Conservation (phyloP, 2,113 vertebrate species). For the Chlorocebus sabaeus region DNA sequence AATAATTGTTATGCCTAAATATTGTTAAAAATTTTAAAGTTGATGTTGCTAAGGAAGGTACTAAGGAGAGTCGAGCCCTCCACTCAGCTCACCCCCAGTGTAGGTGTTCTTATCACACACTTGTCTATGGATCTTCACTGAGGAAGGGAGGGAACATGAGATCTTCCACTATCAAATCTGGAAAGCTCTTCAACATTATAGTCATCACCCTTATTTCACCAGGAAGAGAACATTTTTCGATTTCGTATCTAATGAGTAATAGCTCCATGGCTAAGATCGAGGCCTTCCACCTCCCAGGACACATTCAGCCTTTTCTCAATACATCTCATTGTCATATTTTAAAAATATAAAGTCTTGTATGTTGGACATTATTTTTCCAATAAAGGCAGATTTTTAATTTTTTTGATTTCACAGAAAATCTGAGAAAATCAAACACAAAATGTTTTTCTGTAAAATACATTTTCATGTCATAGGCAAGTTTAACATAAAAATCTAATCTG, state of each 20-base stretch:
- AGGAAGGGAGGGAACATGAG: background rate
- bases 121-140: background rate
- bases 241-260: background rate
- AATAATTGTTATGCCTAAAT: constrained; percentile 7
- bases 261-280: background rate
- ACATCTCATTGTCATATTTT: background rate
- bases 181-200: background rate
- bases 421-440: background rate
- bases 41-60: constrained; percentile 34
- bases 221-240: background rate
- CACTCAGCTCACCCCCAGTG: background rate
- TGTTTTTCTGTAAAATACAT: background rate
- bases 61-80: background rate
- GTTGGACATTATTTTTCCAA: background rate
- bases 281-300: background rate
- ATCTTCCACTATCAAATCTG: background rate
- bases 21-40: background rate
- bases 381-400: background rate
- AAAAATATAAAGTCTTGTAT: background rate
- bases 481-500: constrained; percentile 17
- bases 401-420: background rate
- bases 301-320: background rate
- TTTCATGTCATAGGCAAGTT: background rate
- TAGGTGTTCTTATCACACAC: background rate
- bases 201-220: background rate